Evolutionary conservation across 2,113 vertebrate genomes (phyloP), one percentile per base, ranked within the genome.

Genomic region (Sinosuthora webbiana): DNA sequence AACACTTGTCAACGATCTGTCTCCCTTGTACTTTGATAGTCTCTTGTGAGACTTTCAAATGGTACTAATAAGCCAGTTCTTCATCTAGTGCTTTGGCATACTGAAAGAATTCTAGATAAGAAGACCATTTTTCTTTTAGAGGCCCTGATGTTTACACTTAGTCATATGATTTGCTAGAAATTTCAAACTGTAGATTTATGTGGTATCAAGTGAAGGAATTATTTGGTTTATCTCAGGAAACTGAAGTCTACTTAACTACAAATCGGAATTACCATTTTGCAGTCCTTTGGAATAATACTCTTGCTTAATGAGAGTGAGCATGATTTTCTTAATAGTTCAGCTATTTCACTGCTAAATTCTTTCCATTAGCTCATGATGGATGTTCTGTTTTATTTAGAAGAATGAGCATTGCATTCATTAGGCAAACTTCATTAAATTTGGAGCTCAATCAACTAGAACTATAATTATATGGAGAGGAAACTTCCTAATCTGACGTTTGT

Each of bases 331-430:
- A 95, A 63, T 94, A 92, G 86, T 92, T 84, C 69, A 69, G 69
- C 87, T 89, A 33, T 89, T 94, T 79, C 65, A 11, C 37, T 83
- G 83, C 64, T 90, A 55, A 87, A 60, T 94, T 90, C 73, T 60
- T 93, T 93, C 87, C 64, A 86, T 92, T 93, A 93, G 64, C 50
- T 88, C 35, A 44, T 83, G 94, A 94, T 90, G 47, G 73, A 96
- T 95, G 68, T 92, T 97, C 90, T 96, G 73, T 92, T 96, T 96
- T 97, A 94, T 97, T 97, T 97, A 94, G 94, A 94, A 93, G 89
- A 93, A 93, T 57, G 69, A 92, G 30, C 52, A 31, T 86, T 70
- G 86, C 92, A 83, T 94, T 95, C 64, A 70, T 97, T 93, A 89
- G 80, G 71, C 83, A 93, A 95, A 95, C 93, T 92, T 96, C 93